phyloP scores from a whole-genome alignment of 2,113 vertebrate species.

The Gallinago jamesoni region DNA sequence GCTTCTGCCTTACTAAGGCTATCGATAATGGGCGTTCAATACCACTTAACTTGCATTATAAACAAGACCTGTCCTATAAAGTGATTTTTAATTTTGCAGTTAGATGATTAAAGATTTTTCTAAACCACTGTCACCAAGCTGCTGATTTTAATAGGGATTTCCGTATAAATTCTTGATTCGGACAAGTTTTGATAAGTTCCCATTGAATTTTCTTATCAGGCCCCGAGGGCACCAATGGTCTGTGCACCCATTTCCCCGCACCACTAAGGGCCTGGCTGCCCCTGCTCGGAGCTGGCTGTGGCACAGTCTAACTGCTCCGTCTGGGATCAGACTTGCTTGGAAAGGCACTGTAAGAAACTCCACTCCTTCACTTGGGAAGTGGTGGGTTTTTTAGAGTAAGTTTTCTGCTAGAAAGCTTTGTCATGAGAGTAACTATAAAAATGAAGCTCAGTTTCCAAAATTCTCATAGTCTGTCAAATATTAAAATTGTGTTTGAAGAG shows the following conservation, averaged over 20 bases:
- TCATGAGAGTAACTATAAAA: background rate
- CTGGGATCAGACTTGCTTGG: background rate
- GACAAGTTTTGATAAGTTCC: background rate
- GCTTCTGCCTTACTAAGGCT: background rate
- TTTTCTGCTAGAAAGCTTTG: background rate
- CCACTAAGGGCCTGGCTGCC: accelerated
- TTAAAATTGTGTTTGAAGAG: slow-evolving; percentile 1
- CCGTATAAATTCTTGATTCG: background rate
- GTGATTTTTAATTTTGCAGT: background rate
- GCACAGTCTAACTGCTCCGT: accelerated
- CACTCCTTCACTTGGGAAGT: background rate
- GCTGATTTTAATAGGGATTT: background rate
- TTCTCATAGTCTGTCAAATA: background rate
- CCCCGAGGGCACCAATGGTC: background rate
- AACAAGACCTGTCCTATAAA: background rate
- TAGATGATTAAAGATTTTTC: background rate
- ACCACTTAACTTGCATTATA: background rate
- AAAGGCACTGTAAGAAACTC: background rate
- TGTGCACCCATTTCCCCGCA: background rate
- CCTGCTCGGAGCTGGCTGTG: background rate
- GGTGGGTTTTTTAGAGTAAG: background rate
- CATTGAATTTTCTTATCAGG: background rate
- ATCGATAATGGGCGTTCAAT: background rate
- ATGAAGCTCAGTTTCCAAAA: background rate
- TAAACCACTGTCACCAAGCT: background rate